phyloP scores from a whole-genome alignment of 2,797 vertebrate species.

The Catharus ustulatus region DNA sequence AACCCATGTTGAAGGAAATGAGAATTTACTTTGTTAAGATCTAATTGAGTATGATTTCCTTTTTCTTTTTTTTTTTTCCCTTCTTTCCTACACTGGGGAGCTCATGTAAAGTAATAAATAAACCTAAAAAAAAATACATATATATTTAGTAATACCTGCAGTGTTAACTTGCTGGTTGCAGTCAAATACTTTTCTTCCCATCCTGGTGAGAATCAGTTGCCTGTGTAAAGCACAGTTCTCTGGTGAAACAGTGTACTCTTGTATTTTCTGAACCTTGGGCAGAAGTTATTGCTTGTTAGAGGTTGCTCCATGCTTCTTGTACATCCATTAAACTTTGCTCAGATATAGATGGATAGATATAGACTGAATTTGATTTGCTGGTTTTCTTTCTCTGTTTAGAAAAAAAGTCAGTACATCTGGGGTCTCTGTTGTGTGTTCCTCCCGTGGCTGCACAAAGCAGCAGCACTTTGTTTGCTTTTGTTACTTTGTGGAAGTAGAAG shows the following conservation, averaged over 20 bases:
- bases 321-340: not conserved
- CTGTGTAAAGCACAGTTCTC: not conserved
- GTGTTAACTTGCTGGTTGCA: not conserved
- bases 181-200: not conserved
- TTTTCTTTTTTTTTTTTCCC: not conserved
- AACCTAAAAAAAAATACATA: not conserved
- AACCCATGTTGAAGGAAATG: conserved; percentile 24
- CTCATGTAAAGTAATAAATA: not conserved
- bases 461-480: not conserved
- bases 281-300: not conserved
- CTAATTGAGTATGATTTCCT: not conserved
- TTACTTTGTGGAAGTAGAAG: not conserved
- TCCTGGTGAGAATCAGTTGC: not conserved
- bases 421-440: not conserved
- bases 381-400: not conserved
- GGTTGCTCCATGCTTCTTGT: not conserved
- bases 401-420: not conserved
- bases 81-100: not conserved
- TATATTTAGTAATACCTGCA: not conserved
- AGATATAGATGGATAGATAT: not conserved
- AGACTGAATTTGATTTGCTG: not conserved
- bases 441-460: not conserved
- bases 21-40: not conserved
- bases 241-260: not conserved
- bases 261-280: not conserved